phyloP scores from a whole-genome alignment of 2,113 vertebrate species.

The Barnardius zonarius region DNA sequence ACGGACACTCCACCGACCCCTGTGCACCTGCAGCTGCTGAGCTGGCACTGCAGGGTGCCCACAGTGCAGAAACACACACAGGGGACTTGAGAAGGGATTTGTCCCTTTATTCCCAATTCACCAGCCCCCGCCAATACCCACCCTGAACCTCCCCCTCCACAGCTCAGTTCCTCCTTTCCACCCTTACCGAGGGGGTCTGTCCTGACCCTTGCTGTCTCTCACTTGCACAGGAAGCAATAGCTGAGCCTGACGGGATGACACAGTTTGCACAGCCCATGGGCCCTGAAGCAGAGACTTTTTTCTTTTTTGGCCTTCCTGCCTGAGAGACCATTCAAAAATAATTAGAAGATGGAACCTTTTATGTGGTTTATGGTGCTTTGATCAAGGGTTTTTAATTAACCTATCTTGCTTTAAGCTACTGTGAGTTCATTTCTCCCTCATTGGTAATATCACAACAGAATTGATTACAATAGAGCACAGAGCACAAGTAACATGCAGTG shows the following conservation, averaged over 20 bases:
- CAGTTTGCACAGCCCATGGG: neutral
- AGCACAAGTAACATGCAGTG: accelerated
- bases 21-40: neutral
- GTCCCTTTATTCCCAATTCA: neutral
- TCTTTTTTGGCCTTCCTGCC: neutral
- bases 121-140: neutral
- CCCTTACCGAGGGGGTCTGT: neutral
- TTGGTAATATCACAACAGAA: neutral
- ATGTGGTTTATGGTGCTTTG: constrained; percentile 57
- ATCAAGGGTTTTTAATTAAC: constrained; percentile 76
- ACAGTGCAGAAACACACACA: neutral
- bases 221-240: neutral
- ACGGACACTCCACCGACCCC: neutral
- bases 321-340: constrained; percentile 50
- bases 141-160: neutral
- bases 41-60: neutral
- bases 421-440: constrained; percentile 41
- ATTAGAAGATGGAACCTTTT: constrained; percentile 66
- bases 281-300: neutral
- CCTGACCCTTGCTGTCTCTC: neutral
- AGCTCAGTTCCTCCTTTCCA: neutral
- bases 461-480: neutral
- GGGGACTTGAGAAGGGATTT: neutral
- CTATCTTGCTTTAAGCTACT: constrained; percentile 59
- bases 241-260: neutral